phyloP scores from a whole-genome alignment of 2,113 vertebrate genomes.

The Typhlomys cinereus region DNA sequence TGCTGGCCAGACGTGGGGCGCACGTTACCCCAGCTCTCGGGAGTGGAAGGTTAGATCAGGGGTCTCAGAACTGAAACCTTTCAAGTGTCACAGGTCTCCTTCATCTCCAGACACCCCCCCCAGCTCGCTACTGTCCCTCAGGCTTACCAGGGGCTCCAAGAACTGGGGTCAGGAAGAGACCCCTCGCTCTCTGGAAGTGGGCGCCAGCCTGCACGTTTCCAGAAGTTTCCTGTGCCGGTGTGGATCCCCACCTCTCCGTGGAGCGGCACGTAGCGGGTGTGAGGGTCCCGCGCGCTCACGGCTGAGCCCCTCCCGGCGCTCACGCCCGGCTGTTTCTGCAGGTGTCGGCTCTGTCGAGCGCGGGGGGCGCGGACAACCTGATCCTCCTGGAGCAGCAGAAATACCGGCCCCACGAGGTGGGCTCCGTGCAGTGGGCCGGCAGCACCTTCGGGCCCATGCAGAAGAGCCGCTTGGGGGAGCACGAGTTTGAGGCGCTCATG shows the following conservation, averaged over 20 bases:
- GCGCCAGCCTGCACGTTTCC: background rate
- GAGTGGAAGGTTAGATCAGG: background rate
- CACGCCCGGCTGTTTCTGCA: conserved; percentile 56
- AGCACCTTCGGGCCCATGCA: conserved; percentile 96
- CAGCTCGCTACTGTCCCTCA: too few relatives aligned
- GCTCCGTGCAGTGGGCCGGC: conserved; percentile 94
- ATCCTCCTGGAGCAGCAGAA: conserved; percentile 92
- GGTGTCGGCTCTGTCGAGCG: conserved; percentile 93
- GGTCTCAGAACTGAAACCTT: background rate
- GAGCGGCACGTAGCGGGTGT: background rate
- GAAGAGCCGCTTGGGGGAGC: conserved; percentile 95
- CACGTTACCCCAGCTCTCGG: background rate
- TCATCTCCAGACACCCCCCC: too few relatives aligned
- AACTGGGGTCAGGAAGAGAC: background rate
- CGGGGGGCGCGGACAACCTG: conserved; percentile 92
- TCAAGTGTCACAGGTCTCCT: too few relatives aligned
- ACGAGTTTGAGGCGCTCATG: conserved; percentile 98
- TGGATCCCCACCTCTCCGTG: background rate
- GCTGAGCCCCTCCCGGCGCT: too few relatives aligned
- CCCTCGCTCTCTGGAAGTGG: background rate
- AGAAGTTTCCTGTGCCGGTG: background rate
- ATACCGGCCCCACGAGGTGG: conserved; percentile 88
- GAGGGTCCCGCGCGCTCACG: background rate
- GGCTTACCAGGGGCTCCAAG: background rate
- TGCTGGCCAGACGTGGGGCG: background rate